phyloP scores from a whole-genome alignment of 2,888 invertebrate genomes.

The Tinea pellionella region DNA sequence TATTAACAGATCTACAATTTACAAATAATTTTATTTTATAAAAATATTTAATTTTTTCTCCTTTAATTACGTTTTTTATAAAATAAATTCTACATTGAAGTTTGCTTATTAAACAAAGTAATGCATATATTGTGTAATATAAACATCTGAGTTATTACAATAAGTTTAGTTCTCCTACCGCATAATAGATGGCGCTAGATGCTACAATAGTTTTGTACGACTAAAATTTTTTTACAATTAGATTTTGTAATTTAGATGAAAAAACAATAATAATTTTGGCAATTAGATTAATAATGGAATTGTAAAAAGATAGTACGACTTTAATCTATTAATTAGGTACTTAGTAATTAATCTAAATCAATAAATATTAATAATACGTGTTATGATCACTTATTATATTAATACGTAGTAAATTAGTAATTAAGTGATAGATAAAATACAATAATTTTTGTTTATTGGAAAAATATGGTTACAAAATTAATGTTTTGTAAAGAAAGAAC shows the following conservation, averaged over 20 bases:
- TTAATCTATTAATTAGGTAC: neutral
- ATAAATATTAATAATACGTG: slow-evolving; percentile 2
- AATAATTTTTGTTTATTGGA: neutral
- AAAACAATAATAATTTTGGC: neutral
- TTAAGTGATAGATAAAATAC: neutral
- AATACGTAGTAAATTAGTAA: neutral
- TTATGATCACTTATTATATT: neutral
- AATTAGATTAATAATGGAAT: too few relatives aligned
- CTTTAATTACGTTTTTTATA: too few relatives aligned
- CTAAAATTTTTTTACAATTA: too few relatives aligned
- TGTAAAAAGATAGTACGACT: neutral
- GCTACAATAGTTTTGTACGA: neutral
- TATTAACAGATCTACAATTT: neutral
- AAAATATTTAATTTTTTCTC: too few relatives aligned
- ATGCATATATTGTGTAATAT: neutral
- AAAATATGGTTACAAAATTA: neutral
- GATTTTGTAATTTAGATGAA: slow-evolving; percentile 6
- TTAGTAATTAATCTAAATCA: neutral
- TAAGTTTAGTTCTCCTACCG: slow-evolving; percentile 12
- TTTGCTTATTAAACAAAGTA: too few relatives aligned
- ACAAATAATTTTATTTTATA: too few relatives aligned
- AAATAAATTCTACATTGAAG: too few relatives aligned
- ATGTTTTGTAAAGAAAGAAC: too few relatives aligned
- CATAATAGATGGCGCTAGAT: slow-evolving; percentile 43
- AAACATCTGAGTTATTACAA: neutral